These are phyloP conservation scores for Upupa epops DNA, from an alignment of 2,113 vertebrate genomes.

Conservation along the genomic window DNA sequence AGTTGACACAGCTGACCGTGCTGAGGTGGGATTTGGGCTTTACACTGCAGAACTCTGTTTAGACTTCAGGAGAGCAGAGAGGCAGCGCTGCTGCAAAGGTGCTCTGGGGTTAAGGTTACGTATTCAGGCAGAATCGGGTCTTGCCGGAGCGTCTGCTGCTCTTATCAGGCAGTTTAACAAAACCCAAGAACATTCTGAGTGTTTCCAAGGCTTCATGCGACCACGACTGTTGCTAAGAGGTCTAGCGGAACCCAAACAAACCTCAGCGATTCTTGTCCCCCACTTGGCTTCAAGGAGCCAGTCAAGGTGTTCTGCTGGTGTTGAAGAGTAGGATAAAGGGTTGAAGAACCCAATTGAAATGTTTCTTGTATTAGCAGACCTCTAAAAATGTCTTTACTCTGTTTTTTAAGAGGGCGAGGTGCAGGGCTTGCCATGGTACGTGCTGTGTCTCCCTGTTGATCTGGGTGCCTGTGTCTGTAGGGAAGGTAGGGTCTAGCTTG, in stretches of 20 bases:
- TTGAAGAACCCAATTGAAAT: neutral
- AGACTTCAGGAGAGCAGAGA: neutral
- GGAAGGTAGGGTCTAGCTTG: neutral
- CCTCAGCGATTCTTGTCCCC: neutral
- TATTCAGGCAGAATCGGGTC: neutral
- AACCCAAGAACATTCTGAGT: neutral
- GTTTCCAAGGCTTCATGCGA: neutral
- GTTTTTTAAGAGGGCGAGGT: neutral
- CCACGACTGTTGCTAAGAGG: neutral
- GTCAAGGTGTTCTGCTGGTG: neutral
- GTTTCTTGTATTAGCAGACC: neutral
- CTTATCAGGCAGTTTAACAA: neutral
- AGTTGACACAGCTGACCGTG: neutral
- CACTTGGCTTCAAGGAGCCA: neutral
- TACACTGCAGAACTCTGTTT: slow-evolving; percentile 9
- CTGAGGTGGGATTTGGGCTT: neutral
- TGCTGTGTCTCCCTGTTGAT: neutral
- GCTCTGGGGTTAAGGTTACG: neutral
- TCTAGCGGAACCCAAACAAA: slow-evolving; percentile 36
- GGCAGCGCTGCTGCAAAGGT: neutral
- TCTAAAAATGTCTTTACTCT: neutral
- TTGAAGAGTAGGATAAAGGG: rapidly evolving
- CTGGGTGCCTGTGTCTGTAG: neutral
- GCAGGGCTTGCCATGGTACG: neutral
- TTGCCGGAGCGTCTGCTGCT: neutral